Conservation (phyloP, 2,797 vertebrate genomes). For the Arctocebus calabarensis region DNA sequence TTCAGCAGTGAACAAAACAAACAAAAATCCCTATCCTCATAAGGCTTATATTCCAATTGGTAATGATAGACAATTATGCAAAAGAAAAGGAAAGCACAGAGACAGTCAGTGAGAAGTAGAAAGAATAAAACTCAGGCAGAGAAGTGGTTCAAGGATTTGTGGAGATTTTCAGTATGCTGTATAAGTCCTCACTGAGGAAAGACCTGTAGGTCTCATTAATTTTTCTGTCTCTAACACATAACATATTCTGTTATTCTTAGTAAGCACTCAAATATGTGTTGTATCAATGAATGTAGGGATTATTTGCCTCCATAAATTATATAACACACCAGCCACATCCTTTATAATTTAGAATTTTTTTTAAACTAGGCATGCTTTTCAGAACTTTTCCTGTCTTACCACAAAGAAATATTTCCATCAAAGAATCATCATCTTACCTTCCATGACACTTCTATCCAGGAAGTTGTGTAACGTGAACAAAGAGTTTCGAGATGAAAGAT, state of each 20-base stretch:
- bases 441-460: slow-evolving; percentile 96
- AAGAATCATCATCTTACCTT: slow-evolving; percentile 91
- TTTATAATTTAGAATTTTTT: slow-evolving; percentile 24
- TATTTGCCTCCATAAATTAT: background rate
- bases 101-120: background rate
- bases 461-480: slow-evolving; percentile 98
- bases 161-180: background rate
- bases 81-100: slow-evolving; percentile 35
- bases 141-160: background rate
- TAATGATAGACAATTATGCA: background rate
- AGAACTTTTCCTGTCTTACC: background rate
- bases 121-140: background rate
- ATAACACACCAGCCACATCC: background rate
- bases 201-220: background rate
- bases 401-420: slow-evolving; percentile 21
- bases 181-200: background rate
- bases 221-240: background rate
- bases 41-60: background rate
- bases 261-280: background rate
- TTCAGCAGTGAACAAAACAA: background rate
- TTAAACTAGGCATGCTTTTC: background rate
- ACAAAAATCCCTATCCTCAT: background rate
- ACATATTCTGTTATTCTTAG: background rate
- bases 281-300: background rate
- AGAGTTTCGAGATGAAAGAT: slow-evolving; percentile 96